Percentiles rank a stretch among this genome's conserved stretches.
Conservation (phyloP, 1,140 invertebrate species). For the Maconellicoccus hirsutus region DNA sequence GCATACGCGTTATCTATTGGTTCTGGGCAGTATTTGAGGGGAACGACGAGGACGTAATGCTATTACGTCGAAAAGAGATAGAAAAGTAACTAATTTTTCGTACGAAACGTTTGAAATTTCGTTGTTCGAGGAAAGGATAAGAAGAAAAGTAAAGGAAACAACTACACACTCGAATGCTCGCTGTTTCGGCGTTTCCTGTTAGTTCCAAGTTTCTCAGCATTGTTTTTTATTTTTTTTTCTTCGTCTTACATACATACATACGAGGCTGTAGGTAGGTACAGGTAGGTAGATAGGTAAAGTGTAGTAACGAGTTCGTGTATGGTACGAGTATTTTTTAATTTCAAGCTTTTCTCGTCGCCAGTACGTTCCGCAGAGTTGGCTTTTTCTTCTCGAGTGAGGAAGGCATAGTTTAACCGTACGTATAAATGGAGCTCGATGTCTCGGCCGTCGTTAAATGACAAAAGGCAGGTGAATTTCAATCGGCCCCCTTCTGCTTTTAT, state of each 20-base stretch:
- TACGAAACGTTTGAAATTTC: not conserved
- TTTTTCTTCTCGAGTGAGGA: not conserved
- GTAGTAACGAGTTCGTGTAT: not conserved
- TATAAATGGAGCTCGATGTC: not conserved
- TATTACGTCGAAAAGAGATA: too few species aligned
- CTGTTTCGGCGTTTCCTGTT: not conserved
- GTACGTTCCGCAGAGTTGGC: not conserved
- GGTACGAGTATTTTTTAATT: not conserved
- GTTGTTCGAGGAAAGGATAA: not conserved
- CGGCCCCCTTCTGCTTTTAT: constrained; percentile 1
- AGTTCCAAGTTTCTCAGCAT: not conserved
- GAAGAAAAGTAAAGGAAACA: not conserved
- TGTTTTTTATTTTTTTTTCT: not conserved
- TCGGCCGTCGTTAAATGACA: constrained; percentile 7
- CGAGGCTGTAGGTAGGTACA: too few species aligned
- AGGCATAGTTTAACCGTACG: not conserved
- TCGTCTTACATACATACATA: too few species aligned
- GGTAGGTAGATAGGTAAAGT: too few species aligned
- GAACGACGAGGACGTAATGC: too few species aligned
- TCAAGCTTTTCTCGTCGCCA: not conserved
- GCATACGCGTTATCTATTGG: too few species aligned
- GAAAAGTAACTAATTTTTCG: not conserved
- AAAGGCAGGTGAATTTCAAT: constrained; percentile 4
- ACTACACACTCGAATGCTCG: constrained; percentile 2
- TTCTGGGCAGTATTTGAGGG: too few species aligned